phyloP scores from a whole-genome alignment of 2,797 vertebrate species.

The Falco naumanni region DNA sequence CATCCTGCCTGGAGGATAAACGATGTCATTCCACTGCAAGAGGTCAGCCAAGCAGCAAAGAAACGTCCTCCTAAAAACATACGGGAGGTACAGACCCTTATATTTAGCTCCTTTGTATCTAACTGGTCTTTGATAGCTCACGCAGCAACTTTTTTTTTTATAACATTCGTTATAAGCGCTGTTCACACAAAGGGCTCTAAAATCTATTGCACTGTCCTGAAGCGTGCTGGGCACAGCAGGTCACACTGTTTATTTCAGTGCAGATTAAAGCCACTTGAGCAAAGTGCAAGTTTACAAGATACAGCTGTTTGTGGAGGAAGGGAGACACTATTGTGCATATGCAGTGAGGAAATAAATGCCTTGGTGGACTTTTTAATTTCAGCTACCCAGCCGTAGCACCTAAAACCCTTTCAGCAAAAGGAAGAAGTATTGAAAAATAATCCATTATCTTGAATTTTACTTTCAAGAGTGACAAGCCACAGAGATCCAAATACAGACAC shows the following conservation, averaged over 20 bases:
- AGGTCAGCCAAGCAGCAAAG: neutral
- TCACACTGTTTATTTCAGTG: neutral
- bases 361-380: neutral
- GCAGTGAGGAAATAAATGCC: neutral
- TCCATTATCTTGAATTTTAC: neutral
- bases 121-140: neutral
- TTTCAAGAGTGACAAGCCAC: neutral
- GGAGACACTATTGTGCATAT: neutral
- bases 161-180: neutral
- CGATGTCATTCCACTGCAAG: neutral
- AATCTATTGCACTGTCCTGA: neutral
- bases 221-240: fast-evolving
- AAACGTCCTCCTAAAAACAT: neutral
- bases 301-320: neutral
- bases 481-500: neutral
- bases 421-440: neutral
- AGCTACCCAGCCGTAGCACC: neutral
- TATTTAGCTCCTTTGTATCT: neutral
- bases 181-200: neutral
- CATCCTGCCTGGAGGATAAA: neutral
- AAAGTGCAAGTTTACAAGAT: neutral
- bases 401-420: neutral
- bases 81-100: neutral
- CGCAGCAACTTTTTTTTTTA: neutral
- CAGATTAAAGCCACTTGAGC: neutral